Percentiles rank a stretch among this genome's conserved stretches.
These are phyloP conservation scores for Vicugna pacos DNA, from an alignment of 2,113 vertebrate genomes.

Conservation along the genomic window DNA sequence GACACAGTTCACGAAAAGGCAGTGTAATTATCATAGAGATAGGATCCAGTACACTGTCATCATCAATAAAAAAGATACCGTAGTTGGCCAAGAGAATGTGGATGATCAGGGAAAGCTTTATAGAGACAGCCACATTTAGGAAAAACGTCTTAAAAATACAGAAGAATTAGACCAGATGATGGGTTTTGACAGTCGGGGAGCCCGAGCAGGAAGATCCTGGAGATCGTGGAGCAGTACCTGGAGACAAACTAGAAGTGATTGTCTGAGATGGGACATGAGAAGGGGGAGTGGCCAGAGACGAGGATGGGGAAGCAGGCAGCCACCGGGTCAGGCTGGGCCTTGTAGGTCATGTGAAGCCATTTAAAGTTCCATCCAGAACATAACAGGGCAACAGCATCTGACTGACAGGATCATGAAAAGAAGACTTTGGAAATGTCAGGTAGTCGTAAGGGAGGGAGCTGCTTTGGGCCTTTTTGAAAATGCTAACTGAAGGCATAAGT, in stretches of 20 bases:
- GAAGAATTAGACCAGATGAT: not conserved
- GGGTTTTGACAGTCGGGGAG: not conserved
- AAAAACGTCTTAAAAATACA: not conserved
- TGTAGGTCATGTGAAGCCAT: not conserved
- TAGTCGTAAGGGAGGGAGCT: not conserved
- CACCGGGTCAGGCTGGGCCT: not conserved
- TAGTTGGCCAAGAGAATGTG: not conserved
- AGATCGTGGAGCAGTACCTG: fast-evolving
- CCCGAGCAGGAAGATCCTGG: not conserved
- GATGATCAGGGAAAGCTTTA: not conserved
- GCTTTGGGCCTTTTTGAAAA: not conserved
- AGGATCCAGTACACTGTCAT: not conserved
- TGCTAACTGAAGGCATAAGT: not conserved
- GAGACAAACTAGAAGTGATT: not conserved
- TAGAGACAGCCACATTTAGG: not conserved
- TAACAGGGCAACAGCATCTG: not conserved
- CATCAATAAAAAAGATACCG: not conserved
- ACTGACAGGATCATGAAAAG: not conserved
- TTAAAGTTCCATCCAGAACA: not conserved
- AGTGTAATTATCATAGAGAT: not conserved
- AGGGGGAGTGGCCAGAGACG: not conserved
- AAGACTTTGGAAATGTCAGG: not conserved
- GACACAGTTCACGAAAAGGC: not conserved
- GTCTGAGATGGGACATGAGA: not conserved
- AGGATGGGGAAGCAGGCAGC: not conserved